phyloP scores from a whole-genome alignment of 2,113 vertebrate genomes.

The Mugil cephalus region DNA sequence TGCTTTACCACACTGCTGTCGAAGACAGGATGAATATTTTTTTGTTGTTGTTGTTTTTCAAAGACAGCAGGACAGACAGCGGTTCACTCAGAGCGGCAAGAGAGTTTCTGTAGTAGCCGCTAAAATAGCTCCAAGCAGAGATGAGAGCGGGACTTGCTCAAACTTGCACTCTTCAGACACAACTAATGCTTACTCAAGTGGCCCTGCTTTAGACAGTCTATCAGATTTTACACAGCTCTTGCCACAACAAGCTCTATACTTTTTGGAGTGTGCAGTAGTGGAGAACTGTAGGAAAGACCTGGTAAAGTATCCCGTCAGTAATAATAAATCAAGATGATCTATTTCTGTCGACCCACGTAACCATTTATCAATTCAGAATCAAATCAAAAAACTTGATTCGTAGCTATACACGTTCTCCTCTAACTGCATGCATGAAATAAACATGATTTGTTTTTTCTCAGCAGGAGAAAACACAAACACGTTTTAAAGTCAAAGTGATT shows the following conservation, averaged over 20 bases:
- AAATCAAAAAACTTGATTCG: not conserved
- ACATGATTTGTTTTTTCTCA: constrained; percentile 6
- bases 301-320: not conserved
- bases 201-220: not conserved
- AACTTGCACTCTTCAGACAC: not conserved
- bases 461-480: not conserved
- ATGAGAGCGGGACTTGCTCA: not conserved
- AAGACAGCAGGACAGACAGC: too few relatives aligned
- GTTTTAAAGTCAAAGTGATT: constrained; percentile 42
- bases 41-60: too few relatives aligned
- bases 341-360: not conserved
- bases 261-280: not conserved
- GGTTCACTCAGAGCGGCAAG: not conserved
- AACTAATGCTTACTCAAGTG: not conserved
- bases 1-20: too few relatives aligned
- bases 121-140: not conserved
- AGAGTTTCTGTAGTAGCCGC: not conserved
- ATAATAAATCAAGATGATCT: not conserved
- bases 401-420: not conserved
- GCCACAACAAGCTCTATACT: not conserved
- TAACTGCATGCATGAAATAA: not conserved
- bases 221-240: constrained; percentile 1
- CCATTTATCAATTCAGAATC: not conserved
- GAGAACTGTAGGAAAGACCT: not conserved
- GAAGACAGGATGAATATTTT: too few relatives aligned